These are phyloP conservation scores for Tachina grossa DNA, from an alignment of 2,888 invertebrate species.

Conservation along the genomic window DNA sequence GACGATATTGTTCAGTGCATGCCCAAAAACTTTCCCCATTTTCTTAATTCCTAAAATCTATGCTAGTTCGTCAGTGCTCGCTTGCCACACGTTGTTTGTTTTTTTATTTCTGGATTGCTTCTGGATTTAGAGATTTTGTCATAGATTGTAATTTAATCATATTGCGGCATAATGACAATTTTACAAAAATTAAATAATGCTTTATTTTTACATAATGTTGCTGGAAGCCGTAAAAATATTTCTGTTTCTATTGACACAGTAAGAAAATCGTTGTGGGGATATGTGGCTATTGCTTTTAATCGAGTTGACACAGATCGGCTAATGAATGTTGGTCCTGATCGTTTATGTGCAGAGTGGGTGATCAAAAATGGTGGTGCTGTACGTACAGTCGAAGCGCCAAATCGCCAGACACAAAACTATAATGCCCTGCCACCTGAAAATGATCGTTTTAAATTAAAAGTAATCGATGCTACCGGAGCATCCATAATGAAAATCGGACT, in stretches of 20 bases:
- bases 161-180: slow-evolving; percentile 24
- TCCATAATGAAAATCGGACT: slow-evolving; percentile 94
- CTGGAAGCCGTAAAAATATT: background rate
- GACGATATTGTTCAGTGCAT: too few relatives aligned
- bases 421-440: slow-evolving; percentile 88
- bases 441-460: slow-evolving; percentile 84
- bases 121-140: too few relatives aligned
- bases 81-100: too few relatives aligned
- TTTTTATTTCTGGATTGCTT: too few relatives aligned
- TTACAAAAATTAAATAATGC: slow-evolving; percentile 20
- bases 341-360: slow-evolving; percentile 96
- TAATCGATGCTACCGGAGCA: slow-evolving; percentile 91
- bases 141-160: too few relatives aligned
- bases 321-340: slow-evolving; percentile 91
- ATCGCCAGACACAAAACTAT: slow-evolving; percentile 86
- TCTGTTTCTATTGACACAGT: background rate
- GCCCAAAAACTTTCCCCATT: too few relatives aligned
- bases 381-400: slow-evolving; percentile 85
- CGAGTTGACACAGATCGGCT: slow-evolving; percentile 87
- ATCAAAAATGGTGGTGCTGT: slow-evolving; percentile 94
- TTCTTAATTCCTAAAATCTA: too few relatives aligned
- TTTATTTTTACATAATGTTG: slow-evolving; percentile 10
- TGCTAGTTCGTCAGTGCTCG: too few relatives aligned
- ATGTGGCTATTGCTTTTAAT: slow-evolving; percentile 85
- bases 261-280: slow-evolving; percentile 78